These are phyloP conservation scores for Bos javanicus DNA, from an alignment of 2,113 vertebrate genomes.

Conservation along the genomic window DNA sequence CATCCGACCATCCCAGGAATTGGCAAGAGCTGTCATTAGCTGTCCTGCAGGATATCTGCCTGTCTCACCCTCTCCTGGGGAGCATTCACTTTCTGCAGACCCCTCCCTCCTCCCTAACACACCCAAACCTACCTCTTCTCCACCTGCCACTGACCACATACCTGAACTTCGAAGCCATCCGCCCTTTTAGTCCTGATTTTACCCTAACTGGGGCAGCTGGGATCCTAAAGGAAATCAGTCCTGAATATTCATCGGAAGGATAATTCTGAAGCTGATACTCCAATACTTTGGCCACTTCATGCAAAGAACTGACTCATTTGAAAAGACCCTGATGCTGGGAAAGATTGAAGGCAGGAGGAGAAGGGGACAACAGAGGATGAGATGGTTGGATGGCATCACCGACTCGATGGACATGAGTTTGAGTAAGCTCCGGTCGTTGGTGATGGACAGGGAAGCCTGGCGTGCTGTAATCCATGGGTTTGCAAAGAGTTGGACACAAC, in stretches of 20 bases:
- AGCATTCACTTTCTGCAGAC: background rate
- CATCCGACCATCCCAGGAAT: background rate
- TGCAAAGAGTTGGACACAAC: background rate
- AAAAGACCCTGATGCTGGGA: background rate
- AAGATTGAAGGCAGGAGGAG: background rate
- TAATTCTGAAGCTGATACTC: background rate
- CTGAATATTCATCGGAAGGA: background rate
- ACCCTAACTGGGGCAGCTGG: background rate
- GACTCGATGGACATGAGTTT: background rate
- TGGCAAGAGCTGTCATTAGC: background rate
- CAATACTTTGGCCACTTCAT: background rate
- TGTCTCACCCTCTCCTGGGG: background rate
- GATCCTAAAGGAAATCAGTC: background rate
- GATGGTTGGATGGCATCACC: background rate
- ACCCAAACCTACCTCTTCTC: background rate
- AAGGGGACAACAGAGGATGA: background rate
- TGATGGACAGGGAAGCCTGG: background rate
- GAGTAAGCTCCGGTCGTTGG: background rate
- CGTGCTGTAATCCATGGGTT: background rate
- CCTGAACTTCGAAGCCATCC: background rate
- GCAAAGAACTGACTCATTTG: background rate
- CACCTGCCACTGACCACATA: background rate
- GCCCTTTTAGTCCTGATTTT: background rate
- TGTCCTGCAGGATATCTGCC: background rate
- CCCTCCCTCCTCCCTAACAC: rapidly evolving